These are phyloP conservation scores for Neodiprion virginianus DNA, from an alignment of 1,140 invertebrate genomes.

Conservation along the genomic window DNA sequence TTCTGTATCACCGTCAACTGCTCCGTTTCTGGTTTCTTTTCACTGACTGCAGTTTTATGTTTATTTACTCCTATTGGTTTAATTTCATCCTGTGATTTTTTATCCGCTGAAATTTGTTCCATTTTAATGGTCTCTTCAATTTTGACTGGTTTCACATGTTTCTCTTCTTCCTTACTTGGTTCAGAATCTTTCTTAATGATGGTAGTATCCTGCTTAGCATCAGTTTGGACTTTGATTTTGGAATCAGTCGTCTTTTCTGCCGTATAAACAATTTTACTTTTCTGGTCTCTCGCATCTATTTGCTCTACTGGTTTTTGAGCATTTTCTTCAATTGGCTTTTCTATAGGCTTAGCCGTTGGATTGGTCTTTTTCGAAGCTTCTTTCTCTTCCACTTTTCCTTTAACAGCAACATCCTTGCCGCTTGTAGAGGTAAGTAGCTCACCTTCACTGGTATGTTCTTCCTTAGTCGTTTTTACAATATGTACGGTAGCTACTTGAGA, in stretches of 20 bases:
- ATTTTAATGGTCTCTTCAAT: background rate
- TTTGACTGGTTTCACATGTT: background rate
- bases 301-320: background rate
- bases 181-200: background rate
- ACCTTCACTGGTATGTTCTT: background rate
- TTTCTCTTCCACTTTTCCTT: background rate
- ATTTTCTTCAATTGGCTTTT: background rate
- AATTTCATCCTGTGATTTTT: background rate
- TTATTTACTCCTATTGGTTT: background rate
- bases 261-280: background rate
- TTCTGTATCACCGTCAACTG: background rate
- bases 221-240: background rate
- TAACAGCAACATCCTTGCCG: background rate
- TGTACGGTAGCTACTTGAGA: background rate
- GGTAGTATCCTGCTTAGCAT: background rate
- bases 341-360: background rate
- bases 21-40: background rate
- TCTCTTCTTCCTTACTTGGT: background rate
- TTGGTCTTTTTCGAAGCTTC: background rate
- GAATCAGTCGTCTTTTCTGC: background rate
- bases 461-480: background rate
- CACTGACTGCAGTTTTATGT: conserved; percentile 7
- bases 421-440: background rate
- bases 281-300: background rate
- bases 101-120: background rate